Base-by-base conservation (phyloP, 1,140 invertebrate species). In the Tenebrio molitor region DNA sequence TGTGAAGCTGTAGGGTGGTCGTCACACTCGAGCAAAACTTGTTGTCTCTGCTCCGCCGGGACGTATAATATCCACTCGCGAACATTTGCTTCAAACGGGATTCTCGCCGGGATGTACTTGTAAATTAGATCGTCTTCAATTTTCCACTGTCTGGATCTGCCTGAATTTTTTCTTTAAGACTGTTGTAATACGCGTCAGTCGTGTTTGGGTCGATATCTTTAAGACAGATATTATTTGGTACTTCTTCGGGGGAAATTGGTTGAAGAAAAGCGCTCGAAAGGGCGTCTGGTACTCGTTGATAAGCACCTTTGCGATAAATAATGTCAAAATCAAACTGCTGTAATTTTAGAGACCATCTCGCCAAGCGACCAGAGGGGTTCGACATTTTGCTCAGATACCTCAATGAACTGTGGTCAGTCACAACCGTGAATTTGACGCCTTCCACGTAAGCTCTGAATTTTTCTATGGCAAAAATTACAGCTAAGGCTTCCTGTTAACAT, bases 341-440 rank as follows among this genome's bases (percentile, higher is more conserved):
- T 1, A 87, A 46, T 25, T 73, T 25, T 7, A 86, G 8, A 25
- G 70, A 42, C 86, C 85, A 88, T 23, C 84, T 67, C 0, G 83
- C 82, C 12, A 87, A 69, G 39, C 84, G 42, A 42, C 81, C 83
- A 0, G 72, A 77, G 1, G 81, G 78, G 62, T 85, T 81, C 72
- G 82, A 84, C 1, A 85, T 74, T 1, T 79, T 79, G 15, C 79
- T 72, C 2, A 88, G 75, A 83, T 84, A 88, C 21, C 74, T 71
- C 2, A 88, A 74, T 7, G 83, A 78, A 19, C 79, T 75, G 69
- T 87, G 85, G 70, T 88, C 86, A 0, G 86, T 87, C n/a, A 84
- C 72, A 0, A 87, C 80, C 2, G 41, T 82, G 65, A 89, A 86
- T 8, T 81, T 68, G 6, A 69, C 77, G 1, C 81, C 81, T 64